Percentiles rank a stretch among this genome's conserved stretches.
phyloP scores from a whole-genome alignment of 2,113 vertebrate genomes.

The Psilopsiagon aymara region DNA sequence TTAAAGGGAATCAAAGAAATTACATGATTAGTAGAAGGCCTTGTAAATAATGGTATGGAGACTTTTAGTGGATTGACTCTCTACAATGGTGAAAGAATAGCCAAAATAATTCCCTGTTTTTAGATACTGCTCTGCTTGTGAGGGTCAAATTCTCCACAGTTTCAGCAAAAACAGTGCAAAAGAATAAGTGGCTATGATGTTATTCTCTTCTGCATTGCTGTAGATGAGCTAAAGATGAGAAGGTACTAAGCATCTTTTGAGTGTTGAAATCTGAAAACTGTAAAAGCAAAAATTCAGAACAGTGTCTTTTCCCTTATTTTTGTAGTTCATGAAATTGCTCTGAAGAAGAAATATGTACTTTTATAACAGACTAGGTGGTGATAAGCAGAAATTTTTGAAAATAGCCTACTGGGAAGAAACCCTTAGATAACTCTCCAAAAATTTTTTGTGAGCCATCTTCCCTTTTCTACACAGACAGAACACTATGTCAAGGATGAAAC shows the following conservation, averaged over 20 bases:
- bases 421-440: background rate
- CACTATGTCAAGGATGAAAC: background rate
- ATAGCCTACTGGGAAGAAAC: background rate
- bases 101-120: background rate
- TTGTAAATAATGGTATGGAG: background rate
- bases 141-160: background rate
- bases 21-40: background rate
- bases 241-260: background rate
- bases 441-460: background rate
- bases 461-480: background rate
- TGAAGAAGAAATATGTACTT: conserved; percentile 5
- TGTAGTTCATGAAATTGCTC: background rate
- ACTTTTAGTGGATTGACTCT: background rate
- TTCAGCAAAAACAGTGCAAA: background rate
- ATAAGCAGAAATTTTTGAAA: conserved; percentile 29
- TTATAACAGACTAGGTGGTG: background rate
- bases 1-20: background rate
- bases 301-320: background rate
- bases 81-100: background rate
- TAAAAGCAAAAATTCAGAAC: conserved; percentile 6
- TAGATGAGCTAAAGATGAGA: background rate
- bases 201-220: background rate
- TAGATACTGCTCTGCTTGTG: background rate
- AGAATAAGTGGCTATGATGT: background rate
- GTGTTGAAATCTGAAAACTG: background rate